Evolutionary conservation across 2,113 vertebrate species (phyloP), one percentile per base, ranked within the genome.

Genomic region (Pachypanchax playfairii): DNA sequence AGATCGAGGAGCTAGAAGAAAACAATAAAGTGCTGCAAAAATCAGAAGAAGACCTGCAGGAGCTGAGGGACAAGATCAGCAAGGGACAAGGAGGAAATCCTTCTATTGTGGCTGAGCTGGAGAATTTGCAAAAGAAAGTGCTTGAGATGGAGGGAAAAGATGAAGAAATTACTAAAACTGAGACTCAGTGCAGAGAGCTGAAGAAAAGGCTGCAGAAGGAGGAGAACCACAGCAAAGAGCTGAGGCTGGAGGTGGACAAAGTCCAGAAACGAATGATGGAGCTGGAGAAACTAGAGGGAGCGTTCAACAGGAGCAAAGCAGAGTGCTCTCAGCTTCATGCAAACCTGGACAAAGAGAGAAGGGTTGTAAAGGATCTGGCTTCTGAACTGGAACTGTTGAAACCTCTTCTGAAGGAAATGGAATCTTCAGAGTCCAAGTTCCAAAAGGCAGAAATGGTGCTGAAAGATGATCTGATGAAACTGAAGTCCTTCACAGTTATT

Each of bases 131-230:
- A 17, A 98, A 98, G 75, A 94, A 91, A 0, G 94, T 98, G 14
- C 87, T 97, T 54, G 97, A 99, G 85, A 98, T 98, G 96, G 96
- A 99, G 73, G 96, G 96, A 1, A 97, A 98, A 54, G 97, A 98
- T 5, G 97, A 98, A 65, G 97, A 99, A 88, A 96, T 98, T 69
- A 95, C 89, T 0, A 97, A 96, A 80, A 94, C 93, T 0, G 96
- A 99, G 85, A 88, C 86, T 22, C 96, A 94, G 66, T 96, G 96
- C 89, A 89, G 89, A 73, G 96, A 97, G 68, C 80, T 99, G 65
- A 93, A 83, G 83, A 96, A 91, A 65, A 96, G 89, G 77, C 87
- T 98, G 5, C 94, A 96, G 35, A 92, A 94, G 6, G 94, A 98
- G 71, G 94, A 97, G 63, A 93, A 93, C 61, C 93, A 93, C 5